Base-by-base conservation (phyloP, 2,888 invertebrate genomes). In the Hoplodrina blanda region DNA sequence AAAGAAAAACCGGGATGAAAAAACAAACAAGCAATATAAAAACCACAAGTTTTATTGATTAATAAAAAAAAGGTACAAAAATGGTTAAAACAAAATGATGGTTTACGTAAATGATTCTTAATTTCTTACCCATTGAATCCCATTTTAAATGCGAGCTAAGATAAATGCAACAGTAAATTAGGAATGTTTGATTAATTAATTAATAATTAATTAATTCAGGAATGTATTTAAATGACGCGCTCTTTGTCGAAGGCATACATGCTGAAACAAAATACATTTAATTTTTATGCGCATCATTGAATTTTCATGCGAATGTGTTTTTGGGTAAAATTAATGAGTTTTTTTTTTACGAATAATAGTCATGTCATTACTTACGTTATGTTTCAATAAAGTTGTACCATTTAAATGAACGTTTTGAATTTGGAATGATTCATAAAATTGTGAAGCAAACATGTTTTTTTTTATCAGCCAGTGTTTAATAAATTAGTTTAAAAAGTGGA, bases 251-350 rank as follows among this genome's bases (percentile, higher is more conserved):
- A 66, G 62, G 74, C 56, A 86, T 86, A 87, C 84, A 85, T 84
- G 87, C 91, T 91, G 91, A 90, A 91, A 91, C 88, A 88, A 89
- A 89, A 88, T 73, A 71, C 53, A 66, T 67, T 70, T 6, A 0
- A 57, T 78, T 50, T 65, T 64, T 54, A 62, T 62, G 60, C 37
- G 20, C 0, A 15, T 59, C 4, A 37, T 63, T 30, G 15, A n/a
- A 49, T 17, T 17, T 67, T 41, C 50, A 64, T 64, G 57, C 56
- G 33, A 44, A 33, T 5, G 15, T 41, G 49, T 15, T 61, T 30
- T 30, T 53, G 17, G 44, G 44, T 44, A 25, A 44, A 1, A 15
- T 37, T 1, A 25, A 19, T 15, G 33, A 54, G 25, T n/a, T 19
- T 46, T 44, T n/a, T 19, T 46, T 44, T 25, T 13, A 25, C 19